Evolutionary conservation across 2,797 vertebrate genomes (phyloP), one percentile per base, ranked within the genome.

Genomic region (Sebastes hubbsi): DNA sequence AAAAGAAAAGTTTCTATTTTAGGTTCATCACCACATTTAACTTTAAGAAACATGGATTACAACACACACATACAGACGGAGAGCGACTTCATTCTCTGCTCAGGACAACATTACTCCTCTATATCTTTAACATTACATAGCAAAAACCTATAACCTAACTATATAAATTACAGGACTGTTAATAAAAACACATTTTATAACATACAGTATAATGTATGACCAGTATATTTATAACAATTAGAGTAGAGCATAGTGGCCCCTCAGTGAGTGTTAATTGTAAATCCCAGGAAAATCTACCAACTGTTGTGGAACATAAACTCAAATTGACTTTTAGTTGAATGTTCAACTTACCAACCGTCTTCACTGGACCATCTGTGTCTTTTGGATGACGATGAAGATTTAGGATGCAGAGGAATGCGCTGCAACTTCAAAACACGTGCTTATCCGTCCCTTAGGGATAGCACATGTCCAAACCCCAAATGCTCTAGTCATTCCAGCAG

Each of bases 401-500:
- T 90, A 65, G 70, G 81, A 83, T 42, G 30, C 3, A 73, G 60
- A 77, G 46, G 38, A 85, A 72, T 60, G 77, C 29, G 6, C 71
- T 72, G 59, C 81, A 85, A 87, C 83, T 84, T 85, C n/a, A 46
- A 83, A 88, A 88, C 92, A 95, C 86, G 91, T 94, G 94, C 72
- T 52, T 32, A 70, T 83, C 72, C 67, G 78, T 89, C 87, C 92
- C 91, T 92, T 13, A 61, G 89, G 93, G 88, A 86, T 10, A 80
- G 86, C 94, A 94, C 92, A 89, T 95, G 93, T 91, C 82, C 78
- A 84, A 89, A 85, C 74, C 87, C 87, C 83, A 85, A 94, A 89
- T 87, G 89, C 81, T 91, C 79, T 13, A 72, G 85, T 86, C 80
- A 65, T 62, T 92, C 88, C 89, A 86, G 86, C 82, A 92, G 90